These are phyloP conservation scores for Cantharis lateralis DNA, from an alignment of 2,888 invertebrate genomes.

Conservation along the genomic window DNA sequence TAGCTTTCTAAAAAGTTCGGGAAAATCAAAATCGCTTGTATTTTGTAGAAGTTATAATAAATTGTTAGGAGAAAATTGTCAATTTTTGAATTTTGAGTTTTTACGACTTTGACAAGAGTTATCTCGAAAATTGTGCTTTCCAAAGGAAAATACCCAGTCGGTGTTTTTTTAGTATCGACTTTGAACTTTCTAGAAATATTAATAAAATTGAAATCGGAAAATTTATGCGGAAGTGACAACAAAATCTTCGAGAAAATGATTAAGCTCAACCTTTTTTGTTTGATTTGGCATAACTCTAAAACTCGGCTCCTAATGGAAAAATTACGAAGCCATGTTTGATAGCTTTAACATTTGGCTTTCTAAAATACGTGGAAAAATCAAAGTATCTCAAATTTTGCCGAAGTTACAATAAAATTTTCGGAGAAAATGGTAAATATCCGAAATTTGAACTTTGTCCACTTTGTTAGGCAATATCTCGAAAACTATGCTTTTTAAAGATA, in stretches of 20 bases:
- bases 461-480: neutral
- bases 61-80: no score
- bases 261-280: no score
- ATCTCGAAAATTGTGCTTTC: neutral
- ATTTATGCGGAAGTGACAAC: neutral
- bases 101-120: neutral
- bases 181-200: neutral
- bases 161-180: neutral
- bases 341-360: neutral
- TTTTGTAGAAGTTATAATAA: neutral
- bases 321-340: neutral
- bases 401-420: neutral
- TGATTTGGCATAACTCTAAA: no score
- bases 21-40: neutral
- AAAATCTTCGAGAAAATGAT: neutral
- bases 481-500: neutral
- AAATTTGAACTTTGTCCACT: no score
- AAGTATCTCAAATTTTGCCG: neutral
- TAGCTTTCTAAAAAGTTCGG: neutral
- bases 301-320: neutral
- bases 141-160: neutral
- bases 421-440: no score
- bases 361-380: neutral
- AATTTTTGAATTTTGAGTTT: no score
- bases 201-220: neutral